These are phyloP conservation scores for Arrhamphus sclerolepis DNA, from an alignment of 2,797 vertebrate genomes.

Conservation along the genomic window DNA sequence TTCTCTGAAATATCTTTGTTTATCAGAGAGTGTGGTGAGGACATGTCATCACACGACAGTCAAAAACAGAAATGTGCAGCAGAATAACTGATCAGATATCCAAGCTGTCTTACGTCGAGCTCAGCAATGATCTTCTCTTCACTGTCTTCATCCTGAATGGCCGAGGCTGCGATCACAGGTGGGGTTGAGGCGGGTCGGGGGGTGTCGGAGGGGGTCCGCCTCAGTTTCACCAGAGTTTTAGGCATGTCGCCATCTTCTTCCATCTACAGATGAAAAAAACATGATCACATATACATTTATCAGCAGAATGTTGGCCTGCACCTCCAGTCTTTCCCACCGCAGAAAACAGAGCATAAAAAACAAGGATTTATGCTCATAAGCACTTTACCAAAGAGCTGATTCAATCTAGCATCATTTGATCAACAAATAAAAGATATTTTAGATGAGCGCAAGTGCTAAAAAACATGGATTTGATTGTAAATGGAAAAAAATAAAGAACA, in stretches of 20 bases:
- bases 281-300: too few species aligned
- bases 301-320: too few species aligned
- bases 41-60: conserved; percentile 39
- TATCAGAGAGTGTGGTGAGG: conserved; percentile 33
- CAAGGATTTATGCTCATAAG: too few species aligned
- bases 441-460: too few species aligned
- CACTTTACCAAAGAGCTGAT: too few species aligned
- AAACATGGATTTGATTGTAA: too few species aligned
- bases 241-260: conserved; percentile 90
- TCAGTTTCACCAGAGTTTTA: conserved; percentile 89
- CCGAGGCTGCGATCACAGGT: conserved; percentile 89
- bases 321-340: too few species aligned
- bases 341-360: too few species aligned
- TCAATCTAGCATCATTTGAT: too few species aligned
- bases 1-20: conserved; percentile 79
- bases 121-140: conserved; percentile 93
- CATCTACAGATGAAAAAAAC: conserved; percentile 73
- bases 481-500: too few species aligned
- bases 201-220: conserved; percentile 87
- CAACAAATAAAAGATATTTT: too few species aligned
- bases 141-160: conserved; percentile 86
- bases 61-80: not conserved
- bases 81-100: not conserved
- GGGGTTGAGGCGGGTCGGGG: conserved; percentile 91
- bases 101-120: conserved; percentile 83